Base-by-base conservation (phyloP, 2,113 vertebrate genomes). In the Odontesthes bonariensis region DNA sequence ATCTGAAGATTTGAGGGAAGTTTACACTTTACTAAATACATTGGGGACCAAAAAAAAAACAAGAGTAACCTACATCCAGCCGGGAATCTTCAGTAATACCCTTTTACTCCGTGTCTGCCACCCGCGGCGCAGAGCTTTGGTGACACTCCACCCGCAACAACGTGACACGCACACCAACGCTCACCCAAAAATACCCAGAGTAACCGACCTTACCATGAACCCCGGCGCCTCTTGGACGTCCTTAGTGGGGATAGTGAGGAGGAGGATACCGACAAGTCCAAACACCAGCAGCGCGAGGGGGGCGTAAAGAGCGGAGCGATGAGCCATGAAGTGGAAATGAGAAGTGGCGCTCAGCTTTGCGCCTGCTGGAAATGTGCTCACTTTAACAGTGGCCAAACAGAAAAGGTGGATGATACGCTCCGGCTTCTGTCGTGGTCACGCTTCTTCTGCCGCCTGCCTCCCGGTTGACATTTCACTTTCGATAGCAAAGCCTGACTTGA, bases 151-250 rank as follows among this genome's bases (percentile, higher is more conserved):
- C 46, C 27, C 8, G 3, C 27, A 60, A 16, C 16, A 49, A 49
- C 42, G 5, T 11, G 49, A 56, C 22, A 42, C 40, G 2, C 69
- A 14, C 20, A 20, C 12, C 5, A 52, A 19, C 27, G 19, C 22
- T 3, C 0, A 55, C 64, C 69, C 62, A 19, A 51, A 60, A 79
- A 85, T 74, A 76, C 59, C 55, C 31, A 0, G 10, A 4, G 13
- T 22, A 16, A 0, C 44, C 10, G 23, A 51, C 23, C 81, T 95
- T 92, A 98, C 97, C 97, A 95, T 96, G 86, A 95, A 94, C 60
- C 79, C 77, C 1, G 96, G 95, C 2, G 89, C 81, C 22, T 94
- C 92, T 60, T 56, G 91, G 38, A 95, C 38, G 78, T 97, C 94
- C 54, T 91, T 82, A 8, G 93, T 89, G 51, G 91, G 91, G 20